Conservation (phyloP, 2,888 invertebrate genomes). For the Lasioglossum morio region DNA sequence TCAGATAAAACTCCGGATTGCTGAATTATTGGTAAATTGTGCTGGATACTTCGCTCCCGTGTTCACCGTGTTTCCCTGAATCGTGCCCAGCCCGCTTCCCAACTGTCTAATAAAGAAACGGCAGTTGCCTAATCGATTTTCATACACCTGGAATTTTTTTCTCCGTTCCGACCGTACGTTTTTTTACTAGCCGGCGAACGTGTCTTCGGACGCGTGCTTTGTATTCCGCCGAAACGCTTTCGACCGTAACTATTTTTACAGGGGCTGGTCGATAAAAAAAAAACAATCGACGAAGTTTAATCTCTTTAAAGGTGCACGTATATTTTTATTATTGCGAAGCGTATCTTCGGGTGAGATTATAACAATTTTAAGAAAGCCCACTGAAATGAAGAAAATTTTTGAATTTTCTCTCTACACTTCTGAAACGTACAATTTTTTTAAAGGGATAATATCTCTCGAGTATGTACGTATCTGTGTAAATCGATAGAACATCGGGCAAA, state of each 20-base stretch:
- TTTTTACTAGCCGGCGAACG: background rate
- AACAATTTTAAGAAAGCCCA: background rate
- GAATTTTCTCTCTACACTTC: background rate
- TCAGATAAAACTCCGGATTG: conserved; percentile 4
- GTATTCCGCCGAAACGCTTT: background rate
- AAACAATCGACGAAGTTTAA: background rate
- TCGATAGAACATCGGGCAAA: background rate
- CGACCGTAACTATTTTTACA: background rate
- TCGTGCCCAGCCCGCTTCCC: background rate
- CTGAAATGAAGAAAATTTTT: background rate
- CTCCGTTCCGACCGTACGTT: background rate
- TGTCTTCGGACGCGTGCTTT: background rate
- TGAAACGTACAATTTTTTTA: background rate
- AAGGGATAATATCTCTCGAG: background rate
- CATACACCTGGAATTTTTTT: background rate
- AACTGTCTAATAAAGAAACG: conserved; percentile 6
- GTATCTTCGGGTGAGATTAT: background rate
- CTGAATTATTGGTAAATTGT: conserved; percentile 3
- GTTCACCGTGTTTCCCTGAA: background rate
- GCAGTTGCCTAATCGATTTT: conserved; percentile 1
- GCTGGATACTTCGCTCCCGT: background rate
- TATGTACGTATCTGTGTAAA: background rate
- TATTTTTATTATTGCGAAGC: background rate
- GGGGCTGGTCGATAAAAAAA: background rate
- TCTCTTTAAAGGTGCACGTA: background rate